Conservation (phyloP, 2,888 invertebrate species). For the Eucriotettix oculatus region DNA sequence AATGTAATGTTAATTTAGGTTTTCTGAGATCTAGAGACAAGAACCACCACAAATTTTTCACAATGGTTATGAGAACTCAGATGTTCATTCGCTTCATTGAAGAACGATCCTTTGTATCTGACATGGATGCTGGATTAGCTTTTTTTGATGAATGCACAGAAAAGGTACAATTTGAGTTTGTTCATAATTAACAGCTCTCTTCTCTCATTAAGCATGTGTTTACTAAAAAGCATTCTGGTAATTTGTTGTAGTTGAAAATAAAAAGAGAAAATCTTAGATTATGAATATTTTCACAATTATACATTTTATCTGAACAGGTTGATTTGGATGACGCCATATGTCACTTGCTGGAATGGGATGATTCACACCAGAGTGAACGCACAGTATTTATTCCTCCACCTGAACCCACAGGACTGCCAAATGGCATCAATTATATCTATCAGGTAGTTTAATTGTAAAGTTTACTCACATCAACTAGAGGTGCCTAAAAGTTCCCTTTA, state of each 20-base stretch:
- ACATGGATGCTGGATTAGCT: slow-evolving; percentile 85
- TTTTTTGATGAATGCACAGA: slow-evolving; percentile 97
- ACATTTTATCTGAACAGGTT: slow-evolving; percentile 15
- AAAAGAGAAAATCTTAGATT: too few species aligned
- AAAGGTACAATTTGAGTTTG: slow-evolving; percentile 29
- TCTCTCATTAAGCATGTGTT: too few species aligned
- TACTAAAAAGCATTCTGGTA: too few species aligned
- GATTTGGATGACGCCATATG: slow-evolving; percentile 35
- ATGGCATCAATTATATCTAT: slow-evolving; percentile 20
- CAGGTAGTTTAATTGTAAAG: slow-evolving; percentile 10
- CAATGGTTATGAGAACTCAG: slow-evolving; percentile 79
- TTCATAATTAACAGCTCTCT: too few species aligned
- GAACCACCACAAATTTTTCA: slow-evolving; percentile 72
- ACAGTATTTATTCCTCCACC: slow-evolving; percentile 93
- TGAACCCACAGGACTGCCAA: slow-evolving; percentile 39
- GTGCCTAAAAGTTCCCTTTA: too few species aligned
- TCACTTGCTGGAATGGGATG: slow-evolving; percentile 65
- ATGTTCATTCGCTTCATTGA: slow-evolving; percentile 98
- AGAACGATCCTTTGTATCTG: slow-evolving; percentile 96
- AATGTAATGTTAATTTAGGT: slow-evolving; percentile 19
- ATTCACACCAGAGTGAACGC: slow-evolving; percentile 64
- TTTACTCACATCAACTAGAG: too few species aligned
- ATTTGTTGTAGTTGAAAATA: too few species aligned
- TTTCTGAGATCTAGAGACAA: slow-evolving; percentile 82
- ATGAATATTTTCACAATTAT: neutral